Evolutionary conservation across 2,113 vertebrate genomes (phyloP).

Genomic region (Nothobranchius furzeri): DNA sequence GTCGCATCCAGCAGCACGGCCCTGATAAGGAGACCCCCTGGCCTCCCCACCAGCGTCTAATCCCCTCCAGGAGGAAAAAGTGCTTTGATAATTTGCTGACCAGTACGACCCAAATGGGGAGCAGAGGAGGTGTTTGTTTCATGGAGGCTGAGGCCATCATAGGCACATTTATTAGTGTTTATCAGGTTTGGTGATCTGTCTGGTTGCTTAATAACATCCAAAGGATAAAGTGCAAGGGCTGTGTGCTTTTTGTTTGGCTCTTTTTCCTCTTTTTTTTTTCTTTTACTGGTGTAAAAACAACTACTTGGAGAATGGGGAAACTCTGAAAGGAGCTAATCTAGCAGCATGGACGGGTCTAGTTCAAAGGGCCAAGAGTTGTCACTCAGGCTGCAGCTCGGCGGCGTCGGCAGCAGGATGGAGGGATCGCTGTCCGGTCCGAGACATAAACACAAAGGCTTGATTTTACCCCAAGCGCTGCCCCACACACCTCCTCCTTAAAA

Average conservation of each 20-base stretch:
- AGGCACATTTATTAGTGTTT: conserved; percentile 45
- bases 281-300: conserved; percentile 40
- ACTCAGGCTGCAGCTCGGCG: conserved; percentile 18
- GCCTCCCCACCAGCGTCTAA: conserved; percentile 92
- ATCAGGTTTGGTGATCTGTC: conserved; percentile 45
- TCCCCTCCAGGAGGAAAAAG: conserved; percentile 75
- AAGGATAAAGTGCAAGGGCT: conserved; percentile 29
- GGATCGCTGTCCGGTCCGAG: conserved; percentile 26
- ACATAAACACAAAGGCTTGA: conserved; percentile 32
- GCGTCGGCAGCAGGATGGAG: conserved; percentile 4
- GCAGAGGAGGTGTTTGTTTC: conserved; percentile 43
- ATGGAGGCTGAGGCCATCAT: conserved; percentile 37
- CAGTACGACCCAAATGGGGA: conserved; percentile 84
- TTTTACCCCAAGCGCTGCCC: conserved; percentile 9
- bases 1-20: conserved; percentile 91
- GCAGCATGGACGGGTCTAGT: conserved; percentile 21
- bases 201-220: conserved; percentile 36
- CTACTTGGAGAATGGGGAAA: conserved; percentile 23
- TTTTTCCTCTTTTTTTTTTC: conserved; percentile 30
- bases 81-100: conserved; percentile 96
- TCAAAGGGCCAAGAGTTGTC: conserved; percentile 34
- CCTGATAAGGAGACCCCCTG: conserved; percentile 95
- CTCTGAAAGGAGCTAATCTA: conserved; percentile 43
- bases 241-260: conserved; percentile 29
- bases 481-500: conserved; percentile 18